These are phyloP conservation scores for Anastrepha ludens DNA, from an alignment of 1,140 invertebrate genomes.

Conservation along the genomic window DNA sequence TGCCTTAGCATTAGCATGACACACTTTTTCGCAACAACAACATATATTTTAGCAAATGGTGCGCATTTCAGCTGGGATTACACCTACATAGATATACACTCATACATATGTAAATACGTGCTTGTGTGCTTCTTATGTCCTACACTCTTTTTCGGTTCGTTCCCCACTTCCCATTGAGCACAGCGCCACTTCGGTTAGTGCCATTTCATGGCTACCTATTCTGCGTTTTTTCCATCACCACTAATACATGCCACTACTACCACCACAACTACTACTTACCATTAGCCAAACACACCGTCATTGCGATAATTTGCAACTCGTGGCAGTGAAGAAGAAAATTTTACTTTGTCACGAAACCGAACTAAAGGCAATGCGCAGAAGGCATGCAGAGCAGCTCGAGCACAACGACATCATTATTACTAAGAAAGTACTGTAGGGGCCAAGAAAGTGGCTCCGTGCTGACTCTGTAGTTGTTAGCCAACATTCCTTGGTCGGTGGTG, in stretches of 20 bases:
- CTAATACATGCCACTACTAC: not conserved
- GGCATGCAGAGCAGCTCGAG: not conserved
- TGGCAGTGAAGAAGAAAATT: conserved; percentile 40
- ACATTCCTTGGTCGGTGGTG: conserved; percentile 23
- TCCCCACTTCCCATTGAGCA: no score
- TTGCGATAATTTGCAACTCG: conserved; percentile 46
- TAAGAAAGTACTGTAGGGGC: not conserved
- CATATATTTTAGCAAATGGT: not conserved
- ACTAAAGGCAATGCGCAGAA: not conserved
- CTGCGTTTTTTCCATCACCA: not conserved
- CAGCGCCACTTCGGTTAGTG: no score
- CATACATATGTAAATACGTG: not conserved
- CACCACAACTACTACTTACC: not conserved
- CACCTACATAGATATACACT: not conserved
- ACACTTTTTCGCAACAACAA: not conserved
- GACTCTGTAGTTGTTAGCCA: not conserved
- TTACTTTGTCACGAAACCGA: conserved; percentile 27
- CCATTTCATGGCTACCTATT: not conserved
- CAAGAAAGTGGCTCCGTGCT: not conserved
- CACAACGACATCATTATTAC: conserved; percentile 21
- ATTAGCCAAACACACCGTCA: conserved; percentile 19
- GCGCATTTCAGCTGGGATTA: not conserved
- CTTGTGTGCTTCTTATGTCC: not conserved
- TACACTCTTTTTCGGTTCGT: no score
- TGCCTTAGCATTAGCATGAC: not conserved